phyloP scores from a whole-genome alignment of 1,140 invertebrate species.

The Drosophila sproati region DNA sequence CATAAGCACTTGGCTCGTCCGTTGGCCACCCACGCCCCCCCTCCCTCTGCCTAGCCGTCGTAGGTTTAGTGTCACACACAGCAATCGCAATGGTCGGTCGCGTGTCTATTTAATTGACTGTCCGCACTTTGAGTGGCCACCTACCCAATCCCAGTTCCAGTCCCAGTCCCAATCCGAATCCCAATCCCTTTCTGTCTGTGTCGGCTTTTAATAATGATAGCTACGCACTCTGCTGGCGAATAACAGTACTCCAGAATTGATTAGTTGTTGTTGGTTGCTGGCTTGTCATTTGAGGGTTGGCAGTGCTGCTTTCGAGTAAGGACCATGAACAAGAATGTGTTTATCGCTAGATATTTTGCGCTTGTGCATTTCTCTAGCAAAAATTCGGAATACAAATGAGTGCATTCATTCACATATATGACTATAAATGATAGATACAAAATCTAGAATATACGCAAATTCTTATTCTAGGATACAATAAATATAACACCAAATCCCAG shows the following conservation, averaged over 20 bases:
- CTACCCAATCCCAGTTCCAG: background rate
- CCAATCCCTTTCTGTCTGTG: slow-evolving; percentile 1
- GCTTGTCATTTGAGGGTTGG: background rate
- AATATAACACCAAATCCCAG: slow-evolving; percentile 9
- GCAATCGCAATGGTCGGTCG: slow-evolving; percentile 34
- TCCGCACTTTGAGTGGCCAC: slow-evolving; percentile 60
- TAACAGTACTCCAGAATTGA: slow-evolving; percentile 63
- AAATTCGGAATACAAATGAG: no score
- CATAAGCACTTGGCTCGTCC: slow-evolving; percentile 68
- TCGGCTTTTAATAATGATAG: slow-evolving; percentile 65
- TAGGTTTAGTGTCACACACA: slow-evolving; percentile 74
- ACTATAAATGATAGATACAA: slow-evolving; percentile 5
- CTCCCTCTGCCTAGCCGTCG: background rate
- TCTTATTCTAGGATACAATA: background rate
- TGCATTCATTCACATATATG: background rate
- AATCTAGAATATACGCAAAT: background rate
- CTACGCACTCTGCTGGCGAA: slow-evolving; percentile 35
- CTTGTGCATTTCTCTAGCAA: background rate
- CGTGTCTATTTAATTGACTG: slow-evolving; percentile 82
- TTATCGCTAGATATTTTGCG: background rate
- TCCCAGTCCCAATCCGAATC: background rate
- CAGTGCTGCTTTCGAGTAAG: background rate
- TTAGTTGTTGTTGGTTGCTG: slow-evolving; percentile 47
- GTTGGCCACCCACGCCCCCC: background rate
- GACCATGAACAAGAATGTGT: background rate